phyloP scores from a whole-genome alignment of 2,113 vertebrate genomes.

The Phrynosoma platyrhinos region DNA sequence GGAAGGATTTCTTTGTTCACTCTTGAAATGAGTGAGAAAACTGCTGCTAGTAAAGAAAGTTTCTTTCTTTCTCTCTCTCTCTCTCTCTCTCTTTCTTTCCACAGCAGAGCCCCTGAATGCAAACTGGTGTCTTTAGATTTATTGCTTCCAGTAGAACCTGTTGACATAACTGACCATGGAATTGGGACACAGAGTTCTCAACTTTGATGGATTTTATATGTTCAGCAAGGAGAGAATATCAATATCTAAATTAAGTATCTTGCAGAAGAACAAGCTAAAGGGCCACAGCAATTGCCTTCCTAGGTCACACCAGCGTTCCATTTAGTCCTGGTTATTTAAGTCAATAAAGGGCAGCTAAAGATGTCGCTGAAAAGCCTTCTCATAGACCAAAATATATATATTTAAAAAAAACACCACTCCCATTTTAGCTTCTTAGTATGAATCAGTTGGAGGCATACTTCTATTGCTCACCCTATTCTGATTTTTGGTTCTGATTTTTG shows the following conservation, averaged over 20 bases:
- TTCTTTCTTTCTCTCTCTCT: too few relatives aligned
- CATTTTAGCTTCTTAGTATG: not conserved
- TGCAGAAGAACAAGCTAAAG: not conserved
- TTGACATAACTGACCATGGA: not conserved
- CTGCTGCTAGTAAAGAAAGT: not conserved
- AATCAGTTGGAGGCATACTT: not conserved
- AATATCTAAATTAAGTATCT: slow-evolving; percentile 24
- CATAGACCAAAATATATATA: too few relatives aligned
- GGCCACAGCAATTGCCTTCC: not conserved
- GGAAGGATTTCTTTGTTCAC: not conserved
- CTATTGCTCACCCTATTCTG: too few relatives aligned
- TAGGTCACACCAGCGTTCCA: not conserved
- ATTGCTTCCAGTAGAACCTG: not conserved
- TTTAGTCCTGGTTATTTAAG: not conserved
- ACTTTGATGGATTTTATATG: slow-evolving; percentile 33
- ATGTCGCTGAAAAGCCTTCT: not conserved
- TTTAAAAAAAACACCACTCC: not conserved
- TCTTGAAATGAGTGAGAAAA: not conserved
- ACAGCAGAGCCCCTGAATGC: not conserved
- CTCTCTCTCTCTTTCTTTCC: too few relatives aligned
- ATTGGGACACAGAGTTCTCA: not conserved
- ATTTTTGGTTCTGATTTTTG: not conserved
- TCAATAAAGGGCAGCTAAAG: not conserved
- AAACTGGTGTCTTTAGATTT: not conserved
- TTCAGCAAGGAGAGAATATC: slow-evolving; percentile 50